These are phyloP conservation scores for Aphodius granarius DNA, from an alignment of 2,888 invertebrate species.

Conservation along the genomic window DNA sequence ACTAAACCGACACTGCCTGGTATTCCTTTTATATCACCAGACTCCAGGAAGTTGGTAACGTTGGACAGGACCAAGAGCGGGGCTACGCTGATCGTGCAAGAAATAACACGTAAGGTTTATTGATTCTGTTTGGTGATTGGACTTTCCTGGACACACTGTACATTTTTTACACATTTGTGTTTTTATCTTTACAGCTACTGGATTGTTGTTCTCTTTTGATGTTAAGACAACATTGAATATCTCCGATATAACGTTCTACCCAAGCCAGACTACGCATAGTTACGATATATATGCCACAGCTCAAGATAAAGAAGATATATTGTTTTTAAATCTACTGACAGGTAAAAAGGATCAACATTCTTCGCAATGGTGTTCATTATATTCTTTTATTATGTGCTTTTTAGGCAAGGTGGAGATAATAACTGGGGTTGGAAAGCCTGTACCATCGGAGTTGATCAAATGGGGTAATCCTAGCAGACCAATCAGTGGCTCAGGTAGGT, in stretches of 20 bases:
- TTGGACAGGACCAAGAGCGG: conserved; percentile 62
- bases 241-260: conserved; percentile 72
- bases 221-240: conserved; percentile 74
- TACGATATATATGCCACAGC: conserved; percentile 75
- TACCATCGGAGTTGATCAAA: conserved; percentile 58
- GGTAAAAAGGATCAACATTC: conserved; percentile 52
- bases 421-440: conserved; percentile 69
- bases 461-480: conserved; percentile 70
- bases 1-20: conserved; percentile 66
- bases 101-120: conserved; percentile 59
- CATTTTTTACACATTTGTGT: not conserved
- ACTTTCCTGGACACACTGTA: too few species aligned
- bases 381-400: conserved; percentile 19
- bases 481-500: conserved; percentile 62
- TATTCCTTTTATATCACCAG: conserved; percentile 68
- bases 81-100: conserved; percentile 65
- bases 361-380: not conserved
- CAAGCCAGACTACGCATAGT: conserved; percentile 70
- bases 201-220: conserved; percentile 70
- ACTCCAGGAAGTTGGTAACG: conserved; percentile 69
- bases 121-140: conserved; percentile 18
- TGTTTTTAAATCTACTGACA: conserved; percentile 69
- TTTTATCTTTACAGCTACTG: conserved; percentile 56
- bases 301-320: conserved; percentile 70
- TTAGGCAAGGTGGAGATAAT: conserved; percentile 76